Evolutionary conservation across 2,888 invertebrate genomes (phyloP).

Genomic region (Cheilosia vernalis): DNA sequence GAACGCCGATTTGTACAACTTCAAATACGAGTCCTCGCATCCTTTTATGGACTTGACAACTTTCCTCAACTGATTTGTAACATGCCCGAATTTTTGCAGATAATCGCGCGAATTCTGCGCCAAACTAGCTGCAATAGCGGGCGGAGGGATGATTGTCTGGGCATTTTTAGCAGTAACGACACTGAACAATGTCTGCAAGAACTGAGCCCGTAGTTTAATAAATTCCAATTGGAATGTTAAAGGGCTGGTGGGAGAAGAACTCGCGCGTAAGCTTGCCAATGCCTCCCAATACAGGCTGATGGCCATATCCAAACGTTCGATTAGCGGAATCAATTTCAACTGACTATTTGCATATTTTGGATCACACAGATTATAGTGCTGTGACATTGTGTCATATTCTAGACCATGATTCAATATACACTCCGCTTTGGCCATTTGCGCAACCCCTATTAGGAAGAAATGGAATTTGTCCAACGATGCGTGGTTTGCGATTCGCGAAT

Average conservation of each 20-base stretch:
- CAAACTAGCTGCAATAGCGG: conserved; percentile 93
- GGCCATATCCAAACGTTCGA: conserved; percentile 84
- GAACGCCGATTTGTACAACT: conserved; percentile 92
- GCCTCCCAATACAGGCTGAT: conserved; percentile 87
- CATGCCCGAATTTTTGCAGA: conserved; percentile 90
- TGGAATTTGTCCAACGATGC: conserved; percentile 94
- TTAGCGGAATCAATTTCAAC: conserved; percentile 81
- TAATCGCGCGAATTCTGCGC: conserved; percentile 92
- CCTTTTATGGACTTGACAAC: conserved; percentile 88
- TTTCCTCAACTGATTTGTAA: conserved; percentile 91
- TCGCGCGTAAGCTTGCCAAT: conserved; percentile 84
- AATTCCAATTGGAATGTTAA: conserved; percentile 89
- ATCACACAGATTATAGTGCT: conserved; percentile 80
- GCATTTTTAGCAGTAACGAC: conserved; percentile 84
- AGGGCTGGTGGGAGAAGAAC: conserved; percentile 83
- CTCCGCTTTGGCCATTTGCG: conserved; percentile 90
- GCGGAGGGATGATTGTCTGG: conserved; percentile 94
- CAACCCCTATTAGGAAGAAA: conserved; percentile 93
- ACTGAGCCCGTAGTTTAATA: conserved; percentile 89
- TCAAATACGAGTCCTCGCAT: conserved; percentile 90
- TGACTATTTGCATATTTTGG: conserved; percentile 78
- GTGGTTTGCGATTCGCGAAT: conserved; percentile 86
- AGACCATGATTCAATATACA: conserved; percentile 85
- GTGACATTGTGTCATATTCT: conserved; percentile 83
- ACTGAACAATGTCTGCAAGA: conserved; percentile 86